Percentiles rank a stretch among this genome's conserved stretches.
phyloP scores from a whole-genome alignment of 2,888 invertebrate genomes.

The Melinaea marsaeus region DNA sequence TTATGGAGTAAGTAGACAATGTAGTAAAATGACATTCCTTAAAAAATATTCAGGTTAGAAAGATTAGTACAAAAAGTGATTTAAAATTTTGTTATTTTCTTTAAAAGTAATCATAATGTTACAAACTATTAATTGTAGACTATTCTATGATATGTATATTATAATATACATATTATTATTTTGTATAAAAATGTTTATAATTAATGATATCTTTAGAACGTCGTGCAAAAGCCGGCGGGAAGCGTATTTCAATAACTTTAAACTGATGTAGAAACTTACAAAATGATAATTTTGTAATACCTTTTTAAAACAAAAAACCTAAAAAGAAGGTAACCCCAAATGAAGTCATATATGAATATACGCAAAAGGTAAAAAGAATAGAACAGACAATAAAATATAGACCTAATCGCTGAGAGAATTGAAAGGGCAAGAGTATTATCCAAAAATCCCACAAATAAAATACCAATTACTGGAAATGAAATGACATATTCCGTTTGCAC shows the following conservation, averaged over 20 bases:
- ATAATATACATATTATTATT: too few relatives aligned
- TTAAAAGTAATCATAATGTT: too few relatives aligned
- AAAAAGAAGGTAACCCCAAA: not conserved
- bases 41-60: too few relatives aligned
- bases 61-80: too few relatives aligned
- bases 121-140: too few relatives aligned
- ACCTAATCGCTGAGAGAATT: slow-evolving; percentile 38
- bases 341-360: not conserved
- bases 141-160: too few relatives aligned
- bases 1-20: too few relatives aligned
- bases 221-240: slow-evolving; percentile 13
- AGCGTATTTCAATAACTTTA: not conserved
- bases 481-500: slow-evolving; percentile 78
- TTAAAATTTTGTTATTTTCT: too few relatives aligned
- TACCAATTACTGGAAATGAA: slow-evolving; percentile 70
- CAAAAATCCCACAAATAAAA: slow-evolving; percentile 74
- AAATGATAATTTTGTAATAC: too few relatives aligned
- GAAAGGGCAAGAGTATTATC: slow-evolving; percentile 60
- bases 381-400: slow-evolving; percentile 32
- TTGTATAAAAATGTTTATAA: too few relatives aligned
- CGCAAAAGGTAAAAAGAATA: not conserved
- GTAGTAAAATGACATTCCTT: too few relatives aligned
- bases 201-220: slow-evolving; percentile 18
- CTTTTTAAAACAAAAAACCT: not conserved
- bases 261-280: too few relatives aligned